These are phyloP conservation scores for Sinocyclocheilus maitianheensis DNA, from an alignment of 2,113 vertebrate species.

Conservation along the genomic window DNA sequence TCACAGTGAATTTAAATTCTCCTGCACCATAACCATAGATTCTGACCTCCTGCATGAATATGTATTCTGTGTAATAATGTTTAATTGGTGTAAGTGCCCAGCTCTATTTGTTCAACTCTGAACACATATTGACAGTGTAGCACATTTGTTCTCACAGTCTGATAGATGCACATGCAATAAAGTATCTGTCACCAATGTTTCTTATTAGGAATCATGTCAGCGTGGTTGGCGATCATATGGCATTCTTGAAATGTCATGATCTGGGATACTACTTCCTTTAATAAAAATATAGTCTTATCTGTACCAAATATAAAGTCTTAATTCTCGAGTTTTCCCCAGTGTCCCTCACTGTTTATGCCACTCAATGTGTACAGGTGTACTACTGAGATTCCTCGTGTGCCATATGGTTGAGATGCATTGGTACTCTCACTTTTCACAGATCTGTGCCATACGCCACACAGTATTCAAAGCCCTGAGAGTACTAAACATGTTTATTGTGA, in stretches of 20 bases:
- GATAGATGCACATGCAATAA: not conserved
- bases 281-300: not conserved
- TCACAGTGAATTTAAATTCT: not conserved
- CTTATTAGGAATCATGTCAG: not conserved
- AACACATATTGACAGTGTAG: not conserved
- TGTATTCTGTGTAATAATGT: conserved; percentile 5
- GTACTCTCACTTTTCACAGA: conserved; percentile 19
- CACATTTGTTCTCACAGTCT: conserved; percentile 10
- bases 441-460: conserved; percentile 39
- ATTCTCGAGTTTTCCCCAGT: not conserved
- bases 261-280: not conserved
- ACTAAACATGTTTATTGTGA: conserved; percentile 13
- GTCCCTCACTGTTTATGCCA: not conserved
- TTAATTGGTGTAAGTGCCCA: not conserved
- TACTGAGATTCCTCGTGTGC: conserved; percentile 7
- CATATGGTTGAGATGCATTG: not conserved
- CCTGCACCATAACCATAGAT: not conserved
- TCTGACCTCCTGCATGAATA: conserved; percentile 13
- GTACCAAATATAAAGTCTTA: conserved; percentile 1
- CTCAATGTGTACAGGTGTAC: conserved; percentile 6
- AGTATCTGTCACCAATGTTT: not conserved
- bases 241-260: not conserved
- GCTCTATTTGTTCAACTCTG: not conserved
- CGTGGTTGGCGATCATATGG: not conserved
- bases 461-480: not conserved